Evolutionary conservation across 2,113 vertebrate species (phyloP).

Genomic region (Ginglymostoma cirratum): DNA sequence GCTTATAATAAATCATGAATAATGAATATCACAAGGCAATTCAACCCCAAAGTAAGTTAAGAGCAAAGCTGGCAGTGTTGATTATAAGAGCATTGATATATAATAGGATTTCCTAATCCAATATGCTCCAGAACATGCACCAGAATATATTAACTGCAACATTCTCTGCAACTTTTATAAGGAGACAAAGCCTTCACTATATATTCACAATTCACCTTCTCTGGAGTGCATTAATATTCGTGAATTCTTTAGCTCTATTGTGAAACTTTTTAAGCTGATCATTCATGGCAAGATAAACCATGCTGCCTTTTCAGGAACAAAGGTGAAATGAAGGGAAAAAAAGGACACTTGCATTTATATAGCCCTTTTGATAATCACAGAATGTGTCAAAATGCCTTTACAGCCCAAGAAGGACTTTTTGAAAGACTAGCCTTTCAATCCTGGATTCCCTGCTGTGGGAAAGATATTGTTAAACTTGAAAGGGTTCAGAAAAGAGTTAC

Average conservation of each 20-base stretch:
- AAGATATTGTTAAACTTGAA: not conserved
- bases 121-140: not conserved
- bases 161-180: not conserved
- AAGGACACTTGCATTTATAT: not conserved
- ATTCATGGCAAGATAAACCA: not conserved
- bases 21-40: not conserved
- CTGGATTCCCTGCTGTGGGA: not conserved
- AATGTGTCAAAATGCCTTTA: not conserved
- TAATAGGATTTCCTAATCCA: not conserved
- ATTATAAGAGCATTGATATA: not conserved
- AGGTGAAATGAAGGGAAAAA: not conserved
- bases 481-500: too few relatives aligned
- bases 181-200: not conserved
- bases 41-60: not conserved
- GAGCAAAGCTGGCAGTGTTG: not conserved
- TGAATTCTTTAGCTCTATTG: not conserved
- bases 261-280: not conserved
- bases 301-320: not conserved
- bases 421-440: not conserved
- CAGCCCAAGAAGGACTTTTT: not conserved
- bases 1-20: not conserved
- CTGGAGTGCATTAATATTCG: not conserved
- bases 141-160: not conserved
- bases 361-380: not conserved
- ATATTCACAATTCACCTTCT: not conserved